Base-by-base conservation (phyloP, 2,113 vertebrate species). In the Podarcis raffonei region DNA sequence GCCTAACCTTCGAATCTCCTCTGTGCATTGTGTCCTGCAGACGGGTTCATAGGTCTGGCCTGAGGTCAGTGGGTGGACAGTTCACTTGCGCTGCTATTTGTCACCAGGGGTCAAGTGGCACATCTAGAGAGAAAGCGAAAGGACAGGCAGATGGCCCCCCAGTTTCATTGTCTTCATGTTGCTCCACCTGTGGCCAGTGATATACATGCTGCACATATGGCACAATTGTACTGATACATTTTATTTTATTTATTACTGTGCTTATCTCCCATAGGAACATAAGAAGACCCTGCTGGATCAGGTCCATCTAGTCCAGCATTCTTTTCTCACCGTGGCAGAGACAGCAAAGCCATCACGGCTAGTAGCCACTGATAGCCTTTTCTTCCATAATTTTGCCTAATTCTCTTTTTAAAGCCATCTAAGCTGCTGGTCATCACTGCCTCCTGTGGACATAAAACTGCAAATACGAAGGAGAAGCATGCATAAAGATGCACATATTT, bases 221-320 rank as follows among this genome's bases (percentile, higher is more conserved):
- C 0, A n/a, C 0, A 1, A 42, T 62, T 4, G 18, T 62, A 62
- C 18, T 62, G 48, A 53, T 53, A 12, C 16, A 62, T 62, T 62
- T 62, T 20, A 62, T 62, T 62, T 62, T 62, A 20, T 62, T 62
- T 62, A 62, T 20, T 18, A 62, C 18, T 62, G 39, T 22, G 42
- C 4, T 16, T 3, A 3, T 74, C 87, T 65, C 0, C 0, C 11
- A 30, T 3, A 7, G 1, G 48, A 11, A 53, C 48, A 12, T 53
- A 53, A 53, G 48, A 53, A 53, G 48, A 12, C 2, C 48, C 48
- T 53, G 0, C 48, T 53, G 48, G 48, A 53, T 53, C 48, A 48
- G 11, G 48, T 1, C 5, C 27, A 80, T 11, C 59, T 39, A 25
- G 59, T 53, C 48, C 2, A 53, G 48, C 48, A 53, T 12, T 53